Percentiles rank a stretch among this genome's conserved stretches.
These are phyloP conservation scores for Leguminivora glycinivorella DNA, from an alignment of 1,140 invertebrate genomes.

Conservation along the genomic window DNA sequence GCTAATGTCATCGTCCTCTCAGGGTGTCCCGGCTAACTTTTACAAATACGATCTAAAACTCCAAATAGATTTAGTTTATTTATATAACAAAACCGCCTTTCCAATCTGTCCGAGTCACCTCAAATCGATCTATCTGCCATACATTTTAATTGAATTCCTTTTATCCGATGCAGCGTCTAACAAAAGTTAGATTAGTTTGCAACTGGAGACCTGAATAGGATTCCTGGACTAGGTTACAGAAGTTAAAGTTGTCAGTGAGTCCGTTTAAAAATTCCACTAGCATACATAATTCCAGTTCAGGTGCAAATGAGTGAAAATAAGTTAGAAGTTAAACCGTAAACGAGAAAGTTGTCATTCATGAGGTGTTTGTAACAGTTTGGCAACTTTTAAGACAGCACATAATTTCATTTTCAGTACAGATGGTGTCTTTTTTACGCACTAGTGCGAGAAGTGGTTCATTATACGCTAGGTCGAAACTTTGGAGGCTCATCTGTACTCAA, in stretches of 20 bases:
- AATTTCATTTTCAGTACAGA: too few relatives aligned
- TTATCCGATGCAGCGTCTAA: constrained; percentile 40
- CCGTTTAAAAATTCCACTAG: background rate
- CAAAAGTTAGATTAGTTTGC: constrained; percentile 50
- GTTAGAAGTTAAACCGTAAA: background rate
- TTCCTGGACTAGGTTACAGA: background rate
- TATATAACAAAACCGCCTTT: background rate
- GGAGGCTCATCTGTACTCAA: too few relatives aligned
- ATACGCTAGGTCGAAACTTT: too few relatives aligned
- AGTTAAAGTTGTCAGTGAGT: background rate
- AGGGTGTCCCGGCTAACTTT: too few relatives aligned
- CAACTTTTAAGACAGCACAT: too few relatives aligned
- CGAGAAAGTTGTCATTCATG: too few relatives aligned
- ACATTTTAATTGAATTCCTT: constrained; percentile 46
- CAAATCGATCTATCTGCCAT: background rate
- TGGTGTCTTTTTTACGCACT: too few relatives aligned
- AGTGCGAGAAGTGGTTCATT: too few relatives aligned
- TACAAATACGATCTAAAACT: too few relatives aligned
- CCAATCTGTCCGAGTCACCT: background rate
- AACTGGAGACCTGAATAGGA: constrained; percentile 16
- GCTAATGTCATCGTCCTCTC: too few relatives aligned
- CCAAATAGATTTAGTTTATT: background rate
- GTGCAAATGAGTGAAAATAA: background rate
- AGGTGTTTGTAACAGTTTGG: too few relatives aligned
- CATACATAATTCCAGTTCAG: background rate